Conservation (phyloP, 2,797 vertebrate genomes). For the Sebastes steindachneri region DNA sequence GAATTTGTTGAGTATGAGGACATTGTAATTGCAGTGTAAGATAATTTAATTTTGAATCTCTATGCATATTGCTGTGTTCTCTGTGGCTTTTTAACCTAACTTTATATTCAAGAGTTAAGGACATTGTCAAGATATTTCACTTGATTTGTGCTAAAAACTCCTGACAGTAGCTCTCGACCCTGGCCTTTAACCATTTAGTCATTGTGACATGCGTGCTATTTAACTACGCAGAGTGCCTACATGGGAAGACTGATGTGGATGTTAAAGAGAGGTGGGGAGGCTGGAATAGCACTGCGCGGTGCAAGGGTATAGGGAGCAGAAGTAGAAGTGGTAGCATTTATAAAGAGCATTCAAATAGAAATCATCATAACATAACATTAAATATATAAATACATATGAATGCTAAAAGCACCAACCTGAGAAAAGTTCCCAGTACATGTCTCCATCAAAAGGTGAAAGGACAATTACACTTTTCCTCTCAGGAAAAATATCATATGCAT, state of each 20-base stretch:
- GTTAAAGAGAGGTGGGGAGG: not conserved
- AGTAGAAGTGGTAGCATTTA: not conserved
- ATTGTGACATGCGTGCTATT: constrained; percentile 37
- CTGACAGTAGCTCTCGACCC: constrained; percentile 11
- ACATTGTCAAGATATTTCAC: constrained; percentile 29
- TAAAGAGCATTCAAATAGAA: not conserved
- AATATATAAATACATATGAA: not conserved
- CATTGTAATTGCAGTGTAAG: not conserved
- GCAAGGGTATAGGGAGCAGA: not conserved
- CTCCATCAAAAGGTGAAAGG: not conserved
- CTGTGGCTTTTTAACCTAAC: not conserved
- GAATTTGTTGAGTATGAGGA: not conserved
- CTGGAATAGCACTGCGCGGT: not conserved
- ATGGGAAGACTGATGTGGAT: constrained; percentile 8
- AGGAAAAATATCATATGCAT: not conserved
- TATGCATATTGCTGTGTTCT: not conserved
- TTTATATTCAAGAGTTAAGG: constrained; percentile 7
- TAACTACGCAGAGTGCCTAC: not conserved
- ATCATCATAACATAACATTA: not conserved
- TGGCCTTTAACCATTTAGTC: constrained; percentile 25
- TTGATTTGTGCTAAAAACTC: constrained; percentile 20
- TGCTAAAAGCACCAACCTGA: not conserved
- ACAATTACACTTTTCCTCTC: not conserved
- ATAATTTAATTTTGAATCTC: constrained; percentile 20
- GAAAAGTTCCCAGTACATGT: not conserved